Conservation (phyloP, 2,888 invertebrate species). For the Rhimphoctona megacephalus region DNA sequence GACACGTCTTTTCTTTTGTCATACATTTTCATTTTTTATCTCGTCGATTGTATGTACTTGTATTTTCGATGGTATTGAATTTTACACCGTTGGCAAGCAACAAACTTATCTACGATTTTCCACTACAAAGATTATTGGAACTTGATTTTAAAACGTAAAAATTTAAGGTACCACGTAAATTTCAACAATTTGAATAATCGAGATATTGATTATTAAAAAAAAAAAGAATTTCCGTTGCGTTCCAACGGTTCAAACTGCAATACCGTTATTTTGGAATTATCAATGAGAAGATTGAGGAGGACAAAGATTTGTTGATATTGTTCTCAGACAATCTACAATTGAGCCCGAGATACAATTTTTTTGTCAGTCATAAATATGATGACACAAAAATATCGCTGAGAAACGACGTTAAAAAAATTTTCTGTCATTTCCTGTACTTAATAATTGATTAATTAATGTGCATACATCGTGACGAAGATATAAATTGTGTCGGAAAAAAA, state of each 20-base stretch:
- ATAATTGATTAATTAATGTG: background rate
- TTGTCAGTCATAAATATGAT: background rate
- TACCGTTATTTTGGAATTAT: background rate
- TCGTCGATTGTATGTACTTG: background rate
- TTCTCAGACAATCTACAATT: background rate
- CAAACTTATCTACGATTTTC: background rate
- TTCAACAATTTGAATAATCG: background rate
- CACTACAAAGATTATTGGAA: background rate
- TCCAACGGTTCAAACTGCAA: background rate
- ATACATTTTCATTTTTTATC: constrained; percentile 15
- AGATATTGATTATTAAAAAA: background rate
- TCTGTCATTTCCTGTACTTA: constrained; percentile 9
- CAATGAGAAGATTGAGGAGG: background rate
- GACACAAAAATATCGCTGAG: background rate
- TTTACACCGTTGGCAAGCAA: background rate
- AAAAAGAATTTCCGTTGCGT: background rate
- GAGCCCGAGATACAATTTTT: background rate
- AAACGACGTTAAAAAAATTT: background rate
- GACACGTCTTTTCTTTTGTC: background rate
- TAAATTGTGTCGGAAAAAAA: background rate
- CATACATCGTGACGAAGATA: background rate
- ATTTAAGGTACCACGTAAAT: background rate
- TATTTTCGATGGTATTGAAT: background rate
- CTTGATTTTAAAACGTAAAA: background rate
- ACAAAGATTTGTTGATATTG: background rate